Base-by-base conservation (phyloP, 53 echinoderm and acorn worm species). In the Actinopyga echinites region DNA sequence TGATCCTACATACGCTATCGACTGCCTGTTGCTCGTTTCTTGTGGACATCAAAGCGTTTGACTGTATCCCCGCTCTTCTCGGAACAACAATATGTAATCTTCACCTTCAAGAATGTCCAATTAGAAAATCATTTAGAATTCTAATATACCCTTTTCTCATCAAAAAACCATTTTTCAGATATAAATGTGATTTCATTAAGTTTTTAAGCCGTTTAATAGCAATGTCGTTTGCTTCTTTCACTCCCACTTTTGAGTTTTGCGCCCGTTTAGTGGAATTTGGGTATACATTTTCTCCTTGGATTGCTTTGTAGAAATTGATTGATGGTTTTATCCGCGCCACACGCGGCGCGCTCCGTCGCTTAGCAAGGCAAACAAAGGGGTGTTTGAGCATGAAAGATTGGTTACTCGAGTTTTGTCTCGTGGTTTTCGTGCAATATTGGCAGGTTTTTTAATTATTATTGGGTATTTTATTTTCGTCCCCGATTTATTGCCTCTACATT, bases 311-410 rank as follows among this genome's bases (percentile, higher is more conserved):
- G 49, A 49, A 49, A 49, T 49, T 71, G 71, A 71, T 71, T 36
- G 42, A 71, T 71, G 32, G 42, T 38, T 40, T 13, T 21, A 26
- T 20, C 31, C 13, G 24, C 20, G 42, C 42, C 71, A 71, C 71
- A 44, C 71, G 71, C 34, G 34, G 44, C 44, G 24, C 34, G n/a
- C 71, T 40, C 37, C 42, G 71, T 36, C 71, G 71, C 71, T 71
- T 71, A 44, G 8, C 25, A 24, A 71, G 22, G 45, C 40, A 71
- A 71, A 71, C 71, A 71, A 71, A 71, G 44, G 44, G 71, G 71
- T 44, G 71, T 71, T 71, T 71, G 71, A 71, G 71, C 71, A 28
- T 71, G 28, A 38, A 71, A 40, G 44, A 71, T 71, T 35, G 71
- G 33, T 32, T 44, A 21, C 71, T 32, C 71, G 31, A 40, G 11